Conservation (phyloP, 2,113 vertebrate species). For the Pardalotus punctatus region DNA sequence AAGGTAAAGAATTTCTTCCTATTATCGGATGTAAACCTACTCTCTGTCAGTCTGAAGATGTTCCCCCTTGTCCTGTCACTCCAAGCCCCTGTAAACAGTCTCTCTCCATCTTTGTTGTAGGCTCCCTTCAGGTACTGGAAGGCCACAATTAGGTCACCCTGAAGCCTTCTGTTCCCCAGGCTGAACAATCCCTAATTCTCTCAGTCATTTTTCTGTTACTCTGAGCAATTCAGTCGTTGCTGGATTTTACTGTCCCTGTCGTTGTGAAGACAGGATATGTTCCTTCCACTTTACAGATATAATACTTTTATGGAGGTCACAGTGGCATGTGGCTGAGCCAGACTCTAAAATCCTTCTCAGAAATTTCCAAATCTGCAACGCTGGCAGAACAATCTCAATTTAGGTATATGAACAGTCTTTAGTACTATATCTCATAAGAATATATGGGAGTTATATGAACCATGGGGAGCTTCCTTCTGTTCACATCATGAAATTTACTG, state of each 20-base stretch:
- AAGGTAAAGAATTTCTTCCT: background rate
- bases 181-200: background rate
- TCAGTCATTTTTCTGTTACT: background rate
- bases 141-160: background rate
- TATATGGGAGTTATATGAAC: background rate
- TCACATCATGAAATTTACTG: background rate
- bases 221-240: background rate
- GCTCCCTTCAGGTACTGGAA: background rate
- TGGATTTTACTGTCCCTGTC: background rate
- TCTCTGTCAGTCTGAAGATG: background rate
- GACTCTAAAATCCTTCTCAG: background rate
- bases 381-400: background rate
- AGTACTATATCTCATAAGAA: background rate
- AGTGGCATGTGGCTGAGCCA: background rate
- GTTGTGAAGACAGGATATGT: accelerated
- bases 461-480: background rate
- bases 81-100: background rate
- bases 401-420: background rate
- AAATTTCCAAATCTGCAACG: background rate
- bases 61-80: background rate
- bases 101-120: too few species aligned
- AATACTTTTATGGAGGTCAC: background rate
- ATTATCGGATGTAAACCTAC: background rate
- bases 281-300: background rate
- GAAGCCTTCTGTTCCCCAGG: background rate